Base-by-base conservation (phyloP, 2,888 invertebrate species). In the Caenorhabditis imperialis region DNA sequence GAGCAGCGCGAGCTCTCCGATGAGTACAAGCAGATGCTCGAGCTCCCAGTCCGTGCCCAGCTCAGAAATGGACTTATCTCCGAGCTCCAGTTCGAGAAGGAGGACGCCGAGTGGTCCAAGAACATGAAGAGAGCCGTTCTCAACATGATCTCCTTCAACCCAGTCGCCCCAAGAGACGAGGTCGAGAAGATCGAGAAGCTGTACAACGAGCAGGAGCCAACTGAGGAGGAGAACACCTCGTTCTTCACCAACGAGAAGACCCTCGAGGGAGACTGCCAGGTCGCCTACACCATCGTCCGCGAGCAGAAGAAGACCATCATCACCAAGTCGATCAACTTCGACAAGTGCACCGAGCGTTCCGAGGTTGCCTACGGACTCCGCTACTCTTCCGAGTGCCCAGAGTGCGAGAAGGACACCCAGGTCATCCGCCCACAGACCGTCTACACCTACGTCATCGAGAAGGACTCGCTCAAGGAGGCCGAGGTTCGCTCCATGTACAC, bases 261-360 rank as follows among this genome's bases (percentile, higher is more conserved):
- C 73, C 45, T 83, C 42, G 85, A 86, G 60, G 86, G 86, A 71
- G 80, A 84, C 23, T 86, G 86, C 70, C 77, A 82, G 63, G 70
- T 81, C 20, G 70, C 77, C 60, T 82, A 79, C 78, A 74, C 79
- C 44, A 60, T 76, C 20, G 72, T 71, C 47, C 63, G 58, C 27
- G 69, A 79, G 60, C 33, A 65, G 10, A 50, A 77, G 55, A 75
- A 73, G 55, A 77, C 71, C 40, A 65, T 71, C 37, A 63, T 81
- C 74, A 80, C 79, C 76, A 81, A 81, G 71, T 72, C 89, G 40
- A 81, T 89, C 79, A 88, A 90, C 88, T 89, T 89, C 84, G 86
- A 89, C 70, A 88, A 88, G 74, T 89, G 89, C 85, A 69, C 70
- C 51, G 77, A 85, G 61, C 86, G 88, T 69, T 85, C 67, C 40